A percentile compares a stretch with the other conserved stretches of the same genome.
These are phyloP conservation scores for Enteromius trimaculatus DNA, from an alignment of 2,797 vertebrate genomes.

Conservation along the genomic window DNA sequence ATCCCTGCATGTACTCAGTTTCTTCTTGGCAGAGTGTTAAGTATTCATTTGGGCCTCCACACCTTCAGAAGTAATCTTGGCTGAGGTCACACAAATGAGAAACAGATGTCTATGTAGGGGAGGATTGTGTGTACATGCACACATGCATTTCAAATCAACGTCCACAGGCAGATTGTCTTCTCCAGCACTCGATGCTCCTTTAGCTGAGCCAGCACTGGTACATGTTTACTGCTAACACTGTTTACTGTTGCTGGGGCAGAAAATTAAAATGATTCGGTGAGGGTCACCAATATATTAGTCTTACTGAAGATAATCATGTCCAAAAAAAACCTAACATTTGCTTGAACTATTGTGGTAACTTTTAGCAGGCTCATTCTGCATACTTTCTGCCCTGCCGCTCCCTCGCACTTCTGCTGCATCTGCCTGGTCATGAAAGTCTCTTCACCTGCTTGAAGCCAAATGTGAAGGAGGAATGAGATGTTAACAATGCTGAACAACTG, in stretches of 20 bases:
- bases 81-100: constrained; percentile 35
- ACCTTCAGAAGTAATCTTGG: constrained; percentile 15
- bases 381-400: not conserved
- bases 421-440: constrained; percentile 1
- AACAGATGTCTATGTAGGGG: constrained; percentile 28
- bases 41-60: constrained; percentile 17
- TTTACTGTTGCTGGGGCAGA: not conserved
- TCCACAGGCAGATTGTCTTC: not conserved
- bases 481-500: not conserved
- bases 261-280: not conserved
- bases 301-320: not conserved
- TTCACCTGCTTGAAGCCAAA: not conserved
- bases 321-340: not conserved
- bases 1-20: not conserved
- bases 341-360: not conserved
- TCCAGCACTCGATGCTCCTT: not conserved
- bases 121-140: not conserved
- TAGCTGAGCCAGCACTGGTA: not conserved
- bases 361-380: not conserved
- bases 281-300: not conserved
- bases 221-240: not conserved
- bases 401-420: not conserved
- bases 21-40: not conserved
- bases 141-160: constrained; percentile 9
- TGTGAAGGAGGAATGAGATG: not conserved